Evolutionary conservation across 2,797 vertebrate species (phyloP).

Genomic region (Gymnoscopelus microlampas): DNA sequence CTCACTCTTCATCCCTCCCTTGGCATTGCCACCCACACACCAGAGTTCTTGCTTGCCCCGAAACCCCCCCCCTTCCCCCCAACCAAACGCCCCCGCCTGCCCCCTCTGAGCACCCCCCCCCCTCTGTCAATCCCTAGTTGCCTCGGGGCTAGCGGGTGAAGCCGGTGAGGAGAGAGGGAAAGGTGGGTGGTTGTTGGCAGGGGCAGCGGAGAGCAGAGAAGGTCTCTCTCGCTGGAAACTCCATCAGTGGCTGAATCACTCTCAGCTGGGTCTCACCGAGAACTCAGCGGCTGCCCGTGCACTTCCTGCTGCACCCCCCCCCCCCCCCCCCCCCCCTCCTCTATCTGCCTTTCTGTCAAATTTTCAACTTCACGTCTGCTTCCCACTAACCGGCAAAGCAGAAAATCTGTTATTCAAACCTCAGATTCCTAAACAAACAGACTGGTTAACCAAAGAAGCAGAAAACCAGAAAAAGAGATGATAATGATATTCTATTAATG

Average conservation of each 20-base stretch:
- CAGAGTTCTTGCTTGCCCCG: conserved; percentile 76
- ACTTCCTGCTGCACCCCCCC: conserved; percentile 33
- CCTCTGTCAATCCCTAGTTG: conserved; percentile 58
- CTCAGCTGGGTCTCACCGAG: conserved; percentile 68
- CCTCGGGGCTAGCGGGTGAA: conserved; percentile 57
- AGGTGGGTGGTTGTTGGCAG: conserved; percentile 75
- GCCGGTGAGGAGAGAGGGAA: conserved; percentile 66
- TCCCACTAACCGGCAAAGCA: conserved; percentile 35
- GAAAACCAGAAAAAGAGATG: no score
- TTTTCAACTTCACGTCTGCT: conserved; percentile 57
- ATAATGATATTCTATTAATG: conserved; percentile 12
- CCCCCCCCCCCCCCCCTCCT: conserved; percentile 10
- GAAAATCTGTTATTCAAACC: conserved; percentile 36
- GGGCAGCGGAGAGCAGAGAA: conserved; percentile 74
- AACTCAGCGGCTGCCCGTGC: conserved; percentile 54
- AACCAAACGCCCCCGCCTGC: conserved; percentile 67
- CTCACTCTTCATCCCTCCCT: conserved; percentile 64
- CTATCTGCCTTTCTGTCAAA: conserved; percentile 52
- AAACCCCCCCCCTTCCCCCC: conserved; percentile 55
- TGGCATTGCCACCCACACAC: conserved; percentile 84
- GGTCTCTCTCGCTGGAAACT: conserved; percentile 88
- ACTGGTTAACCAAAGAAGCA: conserved; percentile 11
- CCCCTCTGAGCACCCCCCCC: conserved; percentile 69
- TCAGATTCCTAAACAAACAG: conserved; percentile 17
- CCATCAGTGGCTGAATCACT: conserved; percentile 83